Conservation (phyloP, 2,888 invertebrate species). For the Bellardia bayeri region DNA sequence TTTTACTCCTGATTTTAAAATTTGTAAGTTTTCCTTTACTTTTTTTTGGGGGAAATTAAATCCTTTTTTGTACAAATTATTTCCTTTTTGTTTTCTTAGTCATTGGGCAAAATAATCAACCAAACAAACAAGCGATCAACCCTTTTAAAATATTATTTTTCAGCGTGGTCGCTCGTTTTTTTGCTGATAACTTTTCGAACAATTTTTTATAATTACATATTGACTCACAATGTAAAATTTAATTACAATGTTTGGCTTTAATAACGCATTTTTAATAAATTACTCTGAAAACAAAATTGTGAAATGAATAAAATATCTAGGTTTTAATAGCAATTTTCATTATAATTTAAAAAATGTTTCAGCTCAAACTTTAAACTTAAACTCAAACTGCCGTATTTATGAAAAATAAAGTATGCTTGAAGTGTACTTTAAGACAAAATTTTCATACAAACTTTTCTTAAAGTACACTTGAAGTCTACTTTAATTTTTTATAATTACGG, state of each 20-base stretch:
- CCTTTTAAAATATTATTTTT: constrained; percentile 1
- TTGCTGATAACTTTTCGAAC: background rate
- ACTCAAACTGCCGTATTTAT: too few relatives aligned
- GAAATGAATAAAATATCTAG: too few relatives aligned
- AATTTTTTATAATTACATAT: background rate
- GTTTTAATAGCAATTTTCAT: too few relatives aligned
- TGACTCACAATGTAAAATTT: background rate
- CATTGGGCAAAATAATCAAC: background rate
- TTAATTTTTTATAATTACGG: too few relatives aligned
- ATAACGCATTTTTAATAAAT: too few relatives aligned
- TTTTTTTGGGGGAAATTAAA: background rate
- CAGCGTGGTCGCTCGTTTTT: background rate
- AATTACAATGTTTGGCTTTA: background rate
- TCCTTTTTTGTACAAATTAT: background rate
- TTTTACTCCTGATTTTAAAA: background rate
- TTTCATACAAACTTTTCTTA: too few relatives aligned
- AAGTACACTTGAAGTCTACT: too few relatives aligned
- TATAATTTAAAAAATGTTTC: too few relatives aligned
- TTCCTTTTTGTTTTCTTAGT: background rate
- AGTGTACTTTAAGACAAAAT: too few relatives aligned
- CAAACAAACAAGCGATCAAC: background rate
- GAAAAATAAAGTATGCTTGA: too few relatives aligned
- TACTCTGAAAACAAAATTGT: too few relatives aligned
- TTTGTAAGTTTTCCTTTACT: constrained; percentile 3
- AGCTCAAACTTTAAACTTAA: too few relatives aligned